A percentile compares a stretch with the other conserved stretches of the same genome.
phyloP scores from a whole-genome alignment of 2,113 vertebrate genomes.

The Strigops habroptila region DNA sequence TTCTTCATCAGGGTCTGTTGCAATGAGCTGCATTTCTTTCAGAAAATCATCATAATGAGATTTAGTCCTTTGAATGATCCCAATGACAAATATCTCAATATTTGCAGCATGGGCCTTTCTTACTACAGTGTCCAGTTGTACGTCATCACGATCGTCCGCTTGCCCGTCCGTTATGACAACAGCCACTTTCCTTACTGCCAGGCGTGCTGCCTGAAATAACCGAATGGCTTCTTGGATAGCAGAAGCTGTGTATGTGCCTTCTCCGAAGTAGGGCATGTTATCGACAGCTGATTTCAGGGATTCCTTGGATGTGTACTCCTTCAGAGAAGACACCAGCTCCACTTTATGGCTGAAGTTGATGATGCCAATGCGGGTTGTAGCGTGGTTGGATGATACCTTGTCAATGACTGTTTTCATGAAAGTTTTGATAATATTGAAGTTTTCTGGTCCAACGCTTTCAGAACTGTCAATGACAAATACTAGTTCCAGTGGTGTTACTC shows the following conservation, averaged over 20 bases:
- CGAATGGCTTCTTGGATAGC: constrained; percentile 75
- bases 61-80: constrained; percentile 76
- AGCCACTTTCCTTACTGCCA: constrained; percentile 76
- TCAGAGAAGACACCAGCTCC: constrained; percentile 73
- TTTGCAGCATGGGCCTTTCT: constrained; percentile 46
- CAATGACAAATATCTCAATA: constrained; percentile 82
- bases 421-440: constrained; percentile 83
- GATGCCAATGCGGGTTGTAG: constrained; percentile 74
- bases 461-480: constrained; percentile 91
- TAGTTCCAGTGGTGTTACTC: constrained; percentile 80
- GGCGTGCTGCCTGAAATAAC: constrained; percentile 70
- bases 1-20: constrained; percentile 78
- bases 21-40: constrained; percentile 80
- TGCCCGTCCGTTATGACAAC: constrained; percentile 83
- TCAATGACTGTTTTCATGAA: constrained; percentile 82
- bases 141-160: constrained; percentile 72
- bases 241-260: constrained; percentile 83
- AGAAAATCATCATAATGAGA: constrained; percentile 72
- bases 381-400: constrained; percentile 47
- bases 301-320: constrained; percentile 67
- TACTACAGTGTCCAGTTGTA: constrained; percentile 63
- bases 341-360: constrained; percentile 85
- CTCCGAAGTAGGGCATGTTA: constrained; percentile 81
- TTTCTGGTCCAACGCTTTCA: constrained; percentile 84
- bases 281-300: constrained; percentile 74